phyloP scores from a whole-genome alignment of 2,797 vertebrate species.

The Danio tinwini region DNA sequence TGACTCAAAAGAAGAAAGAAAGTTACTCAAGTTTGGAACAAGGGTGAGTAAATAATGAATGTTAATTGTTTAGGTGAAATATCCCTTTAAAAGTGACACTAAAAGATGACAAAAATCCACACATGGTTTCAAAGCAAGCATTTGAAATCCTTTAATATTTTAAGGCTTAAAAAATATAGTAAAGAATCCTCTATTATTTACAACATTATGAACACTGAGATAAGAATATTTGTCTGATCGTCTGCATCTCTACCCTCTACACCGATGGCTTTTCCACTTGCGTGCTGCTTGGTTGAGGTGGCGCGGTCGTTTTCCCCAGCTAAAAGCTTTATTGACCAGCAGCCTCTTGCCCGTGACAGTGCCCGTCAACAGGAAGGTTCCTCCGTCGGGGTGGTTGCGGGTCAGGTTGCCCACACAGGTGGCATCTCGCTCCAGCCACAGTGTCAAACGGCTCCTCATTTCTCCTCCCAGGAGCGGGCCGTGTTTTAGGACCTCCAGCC shows the following conservation, averaged over 20 bases:
- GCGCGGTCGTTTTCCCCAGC: conserved; percentile 82
- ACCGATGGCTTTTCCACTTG: conserved; percentile 84
- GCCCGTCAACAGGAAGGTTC: conserved; percentile 81
- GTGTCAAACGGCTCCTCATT: conserved; percentile 76
- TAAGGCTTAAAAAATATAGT: conserved; percentile 68
- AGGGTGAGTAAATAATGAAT: too few relatives aligned
- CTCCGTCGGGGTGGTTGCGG: conserved; percentile 72
- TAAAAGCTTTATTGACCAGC: conserved; percentile 82
- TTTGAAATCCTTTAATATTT: conserved; percentile 48
- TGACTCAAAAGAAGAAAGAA: too few relatives aligned
- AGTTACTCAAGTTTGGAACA: too few relatives aligned
- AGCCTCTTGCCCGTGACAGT: conserved; percentile 79
- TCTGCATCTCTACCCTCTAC: conserved; percentile 59
- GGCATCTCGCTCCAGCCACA: conserved; percentile 86
- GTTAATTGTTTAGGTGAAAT: too few relatives aligned
- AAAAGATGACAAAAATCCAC: neutral
- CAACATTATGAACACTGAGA: conserved; percentile 67
- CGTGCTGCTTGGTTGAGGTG: conserved; percentile 79
- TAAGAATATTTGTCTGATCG: conserved; percentile 24
- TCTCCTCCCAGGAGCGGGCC: conserved; percentile 79
- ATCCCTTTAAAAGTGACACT: neutral
- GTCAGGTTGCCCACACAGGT: conserved; percentile 86
- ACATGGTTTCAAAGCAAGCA: neutral
- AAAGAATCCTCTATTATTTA: conserved; percentile 64
- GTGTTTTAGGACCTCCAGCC: conserved; percentile 83